phyloP scores from a whole-genome alignment of 2,888 invertebrate species.

The Tineola bisselliella region DNA sequence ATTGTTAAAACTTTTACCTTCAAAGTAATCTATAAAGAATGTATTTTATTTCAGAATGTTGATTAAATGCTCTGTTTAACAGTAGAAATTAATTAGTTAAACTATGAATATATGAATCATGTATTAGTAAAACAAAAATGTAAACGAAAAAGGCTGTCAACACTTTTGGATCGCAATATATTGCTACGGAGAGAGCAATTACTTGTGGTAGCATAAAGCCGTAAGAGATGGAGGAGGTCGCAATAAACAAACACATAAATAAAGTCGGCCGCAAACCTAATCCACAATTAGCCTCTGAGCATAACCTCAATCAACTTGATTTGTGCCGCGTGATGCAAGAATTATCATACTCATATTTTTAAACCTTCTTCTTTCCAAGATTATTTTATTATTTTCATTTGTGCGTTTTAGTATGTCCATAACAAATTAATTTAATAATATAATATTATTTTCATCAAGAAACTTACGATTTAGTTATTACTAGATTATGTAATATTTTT shows the following conservation, averaged over 20 bases:
- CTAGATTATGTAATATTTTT: too few species aligned
- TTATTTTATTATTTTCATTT: too few species aligned
- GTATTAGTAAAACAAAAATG: neutral
- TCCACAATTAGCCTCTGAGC: slow-evolving; percentile 23
- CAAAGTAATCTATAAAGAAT: neutral
- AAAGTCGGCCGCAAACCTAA: slow-evolving; percentile 23
- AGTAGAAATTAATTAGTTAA: too few species aligned
- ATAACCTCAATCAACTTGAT: slow-evolving; percentile 8
- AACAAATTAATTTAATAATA: too few species aligned
- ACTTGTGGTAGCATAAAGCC: slow-evolving; percentile 1
- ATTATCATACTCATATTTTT: neutral
- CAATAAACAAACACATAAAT: slow-evolving; percentile 30
- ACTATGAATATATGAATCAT: neutral
- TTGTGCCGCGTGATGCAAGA: neutral
- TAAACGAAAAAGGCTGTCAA: slow-evolving; percentile 10
- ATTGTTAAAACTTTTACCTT: neutral
- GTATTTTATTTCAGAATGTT: too few species aligned
- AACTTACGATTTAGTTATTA: too few species aligned
- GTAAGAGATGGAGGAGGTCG: slow-evolving; percentile 16
- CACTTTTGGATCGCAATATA: slow-evolving; percentile 4
- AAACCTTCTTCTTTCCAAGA: too few species aligned
- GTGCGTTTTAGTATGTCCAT: too few species aligned
- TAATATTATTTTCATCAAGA: too few species aligned
- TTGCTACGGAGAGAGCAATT: slow-evolving; percentile 7
- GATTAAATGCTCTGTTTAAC: too few species aligned